Conservation (phyloP, 2,797 vertebrate genomes). For the Xerus rutilus region DNA sequence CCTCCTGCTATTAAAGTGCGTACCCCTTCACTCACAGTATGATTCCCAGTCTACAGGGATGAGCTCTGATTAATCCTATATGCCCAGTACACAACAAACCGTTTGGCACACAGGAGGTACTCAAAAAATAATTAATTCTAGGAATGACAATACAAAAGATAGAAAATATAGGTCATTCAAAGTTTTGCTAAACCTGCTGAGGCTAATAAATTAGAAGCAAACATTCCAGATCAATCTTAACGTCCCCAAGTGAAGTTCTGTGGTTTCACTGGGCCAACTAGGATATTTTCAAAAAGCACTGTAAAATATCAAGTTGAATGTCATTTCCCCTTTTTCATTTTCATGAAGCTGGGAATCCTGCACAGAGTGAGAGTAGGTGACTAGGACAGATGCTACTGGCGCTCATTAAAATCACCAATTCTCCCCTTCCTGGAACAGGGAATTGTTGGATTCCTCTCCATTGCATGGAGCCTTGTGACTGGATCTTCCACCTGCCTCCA, state of each 20-base stretch:
- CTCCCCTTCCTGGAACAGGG: background rate
- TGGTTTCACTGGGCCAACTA: background rate
- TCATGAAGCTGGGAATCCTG: too few relatives aligned
- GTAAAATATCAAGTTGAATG: too few relatives aligned
- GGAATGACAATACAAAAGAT: background rate
- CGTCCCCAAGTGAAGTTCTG: background rate
- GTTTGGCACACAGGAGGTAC: background rate
- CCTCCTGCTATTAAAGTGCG: background rate
- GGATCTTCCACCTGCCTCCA: background rate
- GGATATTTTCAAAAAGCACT: background rate
- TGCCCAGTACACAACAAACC: background rate
- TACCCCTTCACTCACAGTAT: background rate
- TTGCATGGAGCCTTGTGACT: fast-evolving
- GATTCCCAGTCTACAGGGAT: background rate
- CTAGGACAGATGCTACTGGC: fast-evolving
- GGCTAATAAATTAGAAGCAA: background rate
- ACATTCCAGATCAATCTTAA: background rate
- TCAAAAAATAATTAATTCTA: background rate
- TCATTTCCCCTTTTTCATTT: background rate
- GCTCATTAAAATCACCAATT: background rate
- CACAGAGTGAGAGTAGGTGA: background rate
- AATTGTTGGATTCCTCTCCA: background rate
- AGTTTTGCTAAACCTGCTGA: background rate
- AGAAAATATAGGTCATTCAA: background rate
- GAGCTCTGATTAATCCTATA: background rate